These are phyloP conservation scores for Spheniscus mendiculus DNA, from an alignment of 2,113 vertebrate species.

Conservation along the genomic window DNA sequence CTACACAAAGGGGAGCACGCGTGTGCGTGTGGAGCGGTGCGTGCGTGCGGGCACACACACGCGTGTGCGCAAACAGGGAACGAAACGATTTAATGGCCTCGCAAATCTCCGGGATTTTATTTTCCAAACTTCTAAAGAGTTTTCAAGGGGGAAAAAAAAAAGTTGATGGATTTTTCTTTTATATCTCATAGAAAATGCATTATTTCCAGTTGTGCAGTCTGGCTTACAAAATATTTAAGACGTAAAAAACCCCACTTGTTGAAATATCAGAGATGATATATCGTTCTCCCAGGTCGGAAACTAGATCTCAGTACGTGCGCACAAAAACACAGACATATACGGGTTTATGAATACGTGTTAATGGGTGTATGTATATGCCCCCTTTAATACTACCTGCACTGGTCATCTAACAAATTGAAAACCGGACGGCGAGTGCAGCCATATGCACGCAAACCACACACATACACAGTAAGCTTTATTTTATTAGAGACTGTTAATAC, in stretches of 20 bases:
- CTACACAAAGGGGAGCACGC: not conserved
- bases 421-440: not conserved
- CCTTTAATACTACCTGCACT: not conserved
- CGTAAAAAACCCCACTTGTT: not conserved
- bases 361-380: not conserved
- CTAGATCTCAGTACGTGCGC: not conserved
- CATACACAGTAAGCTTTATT: conserved; percentile 1
- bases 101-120: not conserved
- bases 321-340: not conserved
- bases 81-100: not conserved
- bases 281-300: not conserved
- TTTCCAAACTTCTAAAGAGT: not conserved
- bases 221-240: not conserved
- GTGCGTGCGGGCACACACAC: fast-evolving
- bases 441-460: not conserved
- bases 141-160: not conserved
- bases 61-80: not conserved
- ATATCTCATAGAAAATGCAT: conserved; percentile 35
- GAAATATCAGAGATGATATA: not conserved
- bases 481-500: conserved; percentile 46
- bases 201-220: not conserved
- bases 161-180: not conserved
- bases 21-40: not conserved
- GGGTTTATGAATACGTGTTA: not conserved
- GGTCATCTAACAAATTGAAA: not conserved